Evolutionary conservation across 2,113 vertebrate species (phyloP), one percentile per base, ranked within the genome.

Genomic region (Mobula birostris): DNA sequence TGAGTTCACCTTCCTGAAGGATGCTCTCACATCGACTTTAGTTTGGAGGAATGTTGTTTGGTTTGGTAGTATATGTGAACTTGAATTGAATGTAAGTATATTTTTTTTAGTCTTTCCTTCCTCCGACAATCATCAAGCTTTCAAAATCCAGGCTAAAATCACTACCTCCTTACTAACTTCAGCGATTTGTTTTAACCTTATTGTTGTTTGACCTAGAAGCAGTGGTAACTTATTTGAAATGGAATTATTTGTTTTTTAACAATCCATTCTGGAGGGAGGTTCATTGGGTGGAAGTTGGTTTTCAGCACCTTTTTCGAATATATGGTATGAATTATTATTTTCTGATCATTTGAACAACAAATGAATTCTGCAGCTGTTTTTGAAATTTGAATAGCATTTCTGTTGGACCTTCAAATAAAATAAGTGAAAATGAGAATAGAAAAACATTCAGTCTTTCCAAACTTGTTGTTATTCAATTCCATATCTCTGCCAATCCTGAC

Each of bases 391-490:
- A n/a, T 32, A n/a, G 14, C 77, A 79, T 79, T 79, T 32, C 77
- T 79, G 77, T 79, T 79, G 77, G 77, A 79, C 0, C 77, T 79
- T 79, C 27, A 79, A 79, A 79, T 36, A 79, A 36, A 15, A 9
- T n/a, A 77, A 79, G n/a, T 79, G 32, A 79, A 79, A 79, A 79
- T 36, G 77, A 79, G 77, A 36, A 79, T 36, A 79, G 77, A 79
- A 79, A 79, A 79, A 79, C 77, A 79, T 79, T 79, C 77, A 79
- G 27, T 9, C n/a, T 36, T 79, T 79, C 77, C 77, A 79, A 79
- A 9, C 11, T 79, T 79, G 5, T 79, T 79, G 77, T 79, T 79
- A 79, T 79, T 79, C 77, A 36, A 79, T 36, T 79, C 77, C 5
- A 12, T 79, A 79, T 79, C 12, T 12, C n/a, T 79, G 77, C n/a